Evolutionary conservation across 2,888 invertebrate genomes (phyloP).

Genomic region (Lasioglossum vierecki): DNA sequence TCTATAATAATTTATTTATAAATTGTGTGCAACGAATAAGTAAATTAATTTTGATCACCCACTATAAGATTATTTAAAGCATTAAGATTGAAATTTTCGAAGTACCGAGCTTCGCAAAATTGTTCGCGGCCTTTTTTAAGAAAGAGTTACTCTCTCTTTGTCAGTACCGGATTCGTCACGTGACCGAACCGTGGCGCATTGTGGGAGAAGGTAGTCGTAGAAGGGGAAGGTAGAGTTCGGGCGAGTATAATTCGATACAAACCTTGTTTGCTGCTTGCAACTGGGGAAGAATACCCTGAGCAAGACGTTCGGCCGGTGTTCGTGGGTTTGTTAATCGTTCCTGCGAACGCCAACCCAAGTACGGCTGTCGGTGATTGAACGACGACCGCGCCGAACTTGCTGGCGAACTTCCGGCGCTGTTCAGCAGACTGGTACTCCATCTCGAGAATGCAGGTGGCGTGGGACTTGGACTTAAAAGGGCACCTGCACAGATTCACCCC

Average conservation of each 20-base stretch:
- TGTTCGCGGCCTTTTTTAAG: not conserved
- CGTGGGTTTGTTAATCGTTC: conserved; percentile 91
- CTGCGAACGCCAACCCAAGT: conserved; percentile 94
- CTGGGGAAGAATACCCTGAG: conserved; percentile 84
- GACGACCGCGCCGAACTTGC: conserved; percentile 87
- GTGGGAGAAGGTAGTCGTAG: too few relatives aligned
- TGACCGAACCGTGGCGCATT: too few relatives aligned
- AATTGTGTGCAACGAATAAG: not conserved
- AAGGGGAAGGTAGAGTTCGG: too few relatives aligned
- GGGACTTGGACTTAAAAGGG: conserved; percentile 83
- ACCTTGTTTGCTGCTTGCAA: conserved; percentile 83
- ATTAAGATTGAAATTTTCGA: not conserved
- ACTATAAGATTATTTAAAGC: not conserved
- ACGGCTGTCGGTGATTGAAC: conserved; percentile 94
- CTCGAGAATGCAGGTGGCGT: conserved; percentile 84
- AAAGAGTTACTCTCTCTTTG: too few relatives aligned
- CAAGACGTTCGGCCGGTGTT: conserved; percentile 93
- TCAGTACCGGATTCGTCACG: too few relatives aligned
- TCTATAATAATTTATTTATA: not conserved
- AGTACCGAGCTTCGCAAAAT: not conserved
- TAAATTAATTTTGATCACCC: not conserved
- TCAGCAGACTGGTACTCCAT: conserved; percentile 85
- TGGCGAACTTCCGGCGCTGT: conserved; percentile 85
- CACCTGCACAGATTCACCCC: conserved; percentile 73
- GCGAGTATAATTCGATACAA: conserved; percentile 15